These are phyloP conservation scores for Neodiprion pinetum DNA, from an alignment of 1,140 invertebrate genomes.

Conservation along the genomic window DNA sequence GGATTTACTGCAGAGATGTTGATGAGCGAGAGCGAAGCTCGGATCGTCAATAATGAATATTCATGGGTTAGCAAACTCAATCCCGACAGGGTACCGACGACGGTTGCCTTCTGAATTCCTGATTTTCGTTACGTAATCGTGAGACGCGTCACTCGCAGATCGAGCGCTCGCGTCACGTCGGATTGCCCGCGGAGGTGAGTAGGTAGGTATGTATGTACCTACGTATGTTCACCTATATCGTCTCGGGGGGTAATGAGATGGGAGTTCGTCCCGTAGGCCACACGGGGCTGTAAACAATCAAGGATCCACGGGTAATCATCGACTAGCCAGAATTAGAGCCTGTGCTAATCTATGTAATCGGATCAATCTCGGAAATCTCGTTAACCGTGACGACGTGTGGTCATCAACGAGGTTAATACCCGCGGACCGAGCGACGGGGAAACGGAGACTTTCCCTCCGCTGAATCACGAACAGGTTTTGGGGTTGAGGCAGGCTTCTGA, in stretches of 20 bases:
- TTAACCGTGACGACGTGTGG: not conserved
- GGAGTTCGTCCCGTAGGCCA: not conserved
- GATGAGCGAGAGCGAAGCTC: too few relatives aligned
- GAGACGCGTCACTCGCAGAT: too few relatives aligned
- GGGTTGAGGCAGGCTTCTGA: not conserved
- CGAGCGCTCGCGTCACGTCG: too few relatives aligned
- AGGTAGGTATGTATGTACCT: too few relatives aligned
- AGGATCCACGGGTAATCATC: not conserved
- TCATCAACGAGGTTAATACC: not conserved
- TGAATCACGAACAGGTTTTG: not conserved
- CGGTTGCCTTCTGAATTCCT: constrained; percentile 3
- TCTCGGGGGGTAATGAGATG: not conserved
- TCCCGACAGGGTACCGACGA: not conserved
- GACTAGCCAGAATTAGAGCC: too few relatives aligned
- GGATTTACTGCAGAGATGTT: too few relatives aligned
- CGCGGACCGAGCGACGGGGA: not conserved
- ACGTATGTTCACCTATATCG: not conserved
- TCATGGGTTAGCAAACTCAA: not conserved
- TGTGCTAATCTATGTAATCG: not conserved
- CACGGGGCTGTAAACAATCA: not conserved
- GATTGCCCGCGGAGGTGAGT: too few relatives aligned
- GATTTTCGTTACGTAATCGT: not conserved
- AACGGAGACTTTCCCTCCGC: not conserved
- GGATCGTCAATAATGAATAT: not conserved
- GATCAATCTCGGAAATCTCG: not conserved